Base-by-base conservation (phyloP, 2,888 invertebrate species). In the Sisyra terminalis region DNA sequence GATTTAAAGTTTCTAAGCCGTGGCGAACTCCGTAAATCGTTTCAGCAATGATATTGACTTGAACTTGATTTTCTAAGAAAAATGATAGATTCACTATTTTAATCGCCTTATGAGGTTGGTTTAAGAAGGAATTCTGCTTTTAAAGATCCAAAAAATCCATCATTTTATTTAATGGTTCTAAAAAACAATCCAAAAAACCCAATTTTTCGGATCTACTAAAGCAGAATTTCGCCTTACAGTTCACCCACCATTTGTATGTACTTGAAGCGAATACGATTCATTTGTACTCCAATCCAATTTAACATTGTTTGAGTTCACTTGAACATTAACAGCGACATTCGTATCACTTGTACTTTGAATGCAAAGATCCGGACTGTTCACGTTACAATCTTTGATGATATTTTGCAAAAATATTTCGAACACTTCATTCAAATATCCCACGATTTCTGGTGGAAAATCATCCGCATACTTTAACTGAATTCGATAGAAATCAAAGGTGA, bases 1-100 rank as follows among this genome's bases (percentile, higher is more conserved):
- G 86, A 1, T 73, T 71, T 37, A 87, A 64, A 1, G 85, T 79
- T 59, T 88, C 86, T 38, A 87, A 58, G 0, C 69, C 85, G 53
- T 86, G 82, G 0, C 87, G 69, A 0, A 75, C 78, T 0, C 85
- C 86, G 55, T 71, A 86, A 3, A 79, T 71, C 1, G 78, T 79
- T 30, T 61, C 60, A 0, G 75, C 73, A 15, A 57, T 57, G 29
- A 81, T 70, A 18, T 66, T 64, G 1, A 74, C 72, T 40, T 61
- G 61, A 2, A 74, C 63, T 46, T 61, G 59, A 14, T 57, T 61
- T 31, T 63, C 78, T 67, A 45, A 29, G 51, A 51, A 43, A 43
- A 35, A n/a, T n/a, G n/a, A n/a, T n/a, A n/a, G n/a, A n/a, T n/a
- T n/a, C n/a, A n/a, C n/a, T n/a, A n/a, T n/a, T n/a, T n/a, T n/a